Base-by-base conservation (phyloP, 2,797 vertebrate genomes). In the Pseudopleuronectes americanus region DNA sequence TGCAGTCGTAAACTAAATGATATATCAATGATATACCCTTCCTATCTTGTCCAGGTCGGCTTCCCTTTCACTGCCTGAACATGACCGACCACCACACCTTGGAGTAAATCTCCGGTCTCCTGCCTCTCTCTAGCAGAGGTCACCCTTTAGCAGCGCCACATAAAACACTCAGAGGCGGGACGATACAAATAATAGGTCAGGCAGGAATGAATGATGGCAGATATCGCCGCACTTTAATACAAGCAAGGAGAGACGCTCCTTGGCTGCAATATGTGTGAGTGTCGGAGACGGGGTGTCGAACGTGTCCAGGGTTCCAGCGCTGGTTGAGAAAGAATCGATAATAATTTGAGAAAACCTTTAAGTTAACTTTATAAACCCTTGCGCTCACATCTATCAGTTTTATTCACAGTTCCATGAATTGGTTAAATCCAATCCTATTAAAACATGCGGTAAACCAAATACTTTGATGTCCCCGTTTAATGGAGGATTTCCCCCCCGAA, bases 391-490 rank as follows among this genome's bases (percentile, higher is more conserved):
- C 7, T 10, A 10, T 21, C 17, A 10, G 19, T n/a, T 48, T 48
- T 45, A 17, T 19, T 45, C 19, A 58, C 58, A 36, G 47, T 74
- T 43, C 65, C 55, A 51, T 57, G 33, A 33, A 55, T 61, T 22
- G 31, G 59, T 70, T 36, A n/a, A 76, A 60, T 56, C 28, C 24
- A 74, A 71, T 58, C 58, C 71, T 24, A 59, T 72, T 79, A 65
- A 67, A 76, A 75, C n/a, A 62, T 21, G 58, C 16, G 22, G 12
- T 2, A 4, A 24, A 57, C 8, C 60, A 65, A 53, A 48, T 33
- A 61, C 80, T 60, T 69, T 77, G 76, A 87, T 65, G 65, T 80
- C 33, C 33, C 77, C 22, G 58, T 75, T 80, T 77, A 79, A 75
- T 49, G 51, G 57, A 65, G 63, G 62, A 49, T 74, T 80, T 79